Evolutionary conservation across 2,113 vertebrate genomes (phyloP).

Genomic region (Cichladusa arquata): DNA sequence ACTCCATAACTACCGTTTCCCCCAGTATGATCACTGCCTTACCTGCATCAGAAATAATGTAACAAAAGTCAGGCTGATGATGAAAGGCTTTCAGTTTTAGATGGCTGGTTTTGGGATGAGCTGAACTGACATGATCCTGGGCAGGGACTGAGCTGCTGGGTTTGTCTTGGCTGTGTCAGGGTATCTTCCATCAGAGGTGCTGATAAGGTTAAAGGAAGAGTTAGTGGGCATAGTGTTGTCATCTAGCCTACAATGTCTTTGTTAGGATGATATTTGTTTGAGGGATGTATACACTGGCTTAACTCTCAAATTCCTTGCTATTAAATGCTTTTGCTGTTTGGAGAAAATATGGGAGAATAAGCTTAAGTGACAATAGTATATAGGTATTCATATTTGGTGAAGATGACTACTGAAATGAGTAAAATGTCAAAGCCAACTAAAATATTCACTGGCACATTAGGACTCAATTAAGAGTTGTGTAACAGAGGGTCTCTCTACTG

Average conservation of each 20-base stretch:
- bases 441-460: background rate
- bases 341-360: background rate
- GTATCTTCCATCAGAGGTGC: background rate
- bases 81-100: background rate
- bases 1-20: background rate
- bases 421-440: background rate
- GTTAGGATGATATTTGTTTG: background rate
- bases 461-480: background rate
- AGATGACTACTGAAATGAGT: background rate
- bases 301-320: background rate
- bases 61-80: background rate
- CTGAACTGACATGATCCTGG: background rate
- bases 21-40: background rate
- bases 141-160: background rate
- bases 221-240: background rate
- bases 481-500: background rate
- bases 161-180: background rate
- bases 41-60: background rate
- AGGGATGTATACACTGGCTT: background rate
- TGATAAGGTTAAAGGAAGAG: background rate
- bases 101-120: background rate
- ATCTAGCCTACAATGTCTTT: background rate
- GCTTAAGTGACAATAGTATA: background rate
- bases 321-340: background rate
- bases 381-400: background rate